phyloP scores from a whole-genome alignment of 2,888 invertebrate genomes.

The Steinernema scapterisci region DNA sequence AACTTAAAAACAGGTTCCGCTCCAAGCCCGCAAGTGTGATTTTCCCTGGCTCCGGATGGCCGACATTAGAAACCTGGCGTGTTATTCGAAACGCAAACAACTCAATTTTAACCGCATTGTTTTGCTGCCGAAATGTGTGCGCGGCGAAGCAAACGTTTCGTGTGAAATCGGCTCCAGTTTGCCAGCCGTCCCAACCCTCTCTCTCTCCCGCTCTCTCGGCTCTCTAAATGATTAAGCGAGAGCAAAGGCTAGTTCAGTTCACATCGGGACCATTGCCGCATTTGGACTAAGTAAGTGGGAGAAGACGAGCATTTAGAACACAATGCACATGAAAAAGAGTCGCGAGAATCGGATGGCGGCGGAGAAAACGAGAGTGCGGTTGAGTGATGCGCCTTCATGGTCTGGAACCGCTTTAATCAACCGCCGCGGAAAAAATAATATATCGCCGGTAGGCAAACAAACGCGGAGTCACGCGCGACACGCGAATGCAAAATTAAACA shows the following conservation, averaged over 20 bases:
- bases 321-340: no score
- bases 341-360: no score
- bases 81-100: conserved; percentile 24
- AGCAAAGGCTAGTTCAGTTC: conserved; percentile 10
- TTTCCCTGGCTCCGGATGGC: background rate
- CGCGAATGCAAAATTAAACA: conserved; percentile 1
- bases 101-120: conserved; percentile 27
- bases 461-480: conserved; percentile 13
- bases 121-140: background rate
- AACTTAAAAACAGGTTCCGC: no score
- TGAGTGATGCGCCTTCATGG: no score
- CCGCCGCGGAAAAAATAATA: conserved; percentile 10
- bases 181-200: no score
- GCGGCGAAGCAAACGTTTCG: background rate
- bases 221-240: conserved; percentile 21
- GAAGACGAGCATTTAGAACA: no score
- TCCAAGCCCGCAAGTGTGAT: background rate
- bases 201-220: background rate
- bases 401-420: background rate
- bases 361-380: no score
- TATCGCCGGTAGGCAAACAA: conserved; percentile 16
- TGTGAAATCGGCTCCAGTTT: background rate
- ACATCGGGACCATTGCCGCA: no score
- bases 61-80: background rate
- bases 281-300: no score